These are phyloP conservation scores for Darevskia nairensis DNA, from an alignment of 2,797 vertebrate species.

Conservation along the genomic window DNA sequence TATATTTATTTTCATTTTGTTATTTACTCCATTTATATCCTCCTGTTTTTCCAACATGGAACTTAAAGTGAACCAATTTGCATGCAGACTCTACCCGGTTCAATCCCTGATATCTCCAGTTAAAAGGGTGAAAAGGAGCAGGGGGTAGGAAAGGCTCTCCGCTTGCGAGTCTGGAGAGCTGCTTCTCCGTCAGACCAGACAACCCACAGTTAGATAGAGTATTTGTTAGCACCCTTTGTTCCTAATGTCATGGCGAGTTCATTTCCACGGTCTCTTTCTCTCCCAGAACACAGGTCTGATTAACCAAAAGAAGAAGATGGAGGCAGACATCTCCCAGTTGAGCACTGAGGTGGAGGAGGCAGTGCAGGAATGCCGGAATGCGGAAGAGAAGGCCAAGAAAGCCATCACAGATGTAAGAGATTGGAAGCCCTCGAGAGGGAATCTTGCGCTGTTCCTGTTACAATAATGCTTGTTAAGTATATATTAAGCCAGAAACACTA, in stretches of 20 bases:
- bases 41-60: not conserved
- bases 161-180: not conserved
- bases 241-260: not conserved
- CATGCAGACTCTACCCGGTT: not conserved
- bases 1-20: not conserved
- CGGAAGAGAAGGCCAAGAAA: slow-evolving; percentile 94
- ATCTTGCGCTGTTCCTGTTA: not conserved
- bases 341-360: slow-evolving; percentile 90
- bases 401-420: slow-evolving; percentile 90
- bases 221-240: not conserved
- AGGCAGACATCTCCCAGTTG: slow-evolving; percentile 85
- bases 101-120: not conserved
- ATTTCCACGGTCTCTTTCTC: slow-evolving; percentile 16
- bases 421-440: accelerated
- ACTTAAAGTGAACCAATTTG: not conserved
- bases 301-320: slow-evolving; percentile 95
- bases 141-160: not conserved
- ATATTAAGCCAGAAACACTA: not conserved
- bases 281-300: slow-evolving; percentile 89
- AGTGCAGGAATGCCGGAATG: slow-evolving; percentile 88
- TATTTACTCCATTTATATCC: not conserved
- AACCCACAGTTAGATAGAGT: not conserved
- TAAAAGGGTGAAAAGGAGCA: not conserved
- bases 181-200: not conserved
- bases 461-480: not conserved